A percentile compares a stretch with the other conserved stretches of the same genome.
Evolutionary conservation across 2,113 vertebrate species (phyloP).

Genomic region (cat (Felis catus)): DNA sequence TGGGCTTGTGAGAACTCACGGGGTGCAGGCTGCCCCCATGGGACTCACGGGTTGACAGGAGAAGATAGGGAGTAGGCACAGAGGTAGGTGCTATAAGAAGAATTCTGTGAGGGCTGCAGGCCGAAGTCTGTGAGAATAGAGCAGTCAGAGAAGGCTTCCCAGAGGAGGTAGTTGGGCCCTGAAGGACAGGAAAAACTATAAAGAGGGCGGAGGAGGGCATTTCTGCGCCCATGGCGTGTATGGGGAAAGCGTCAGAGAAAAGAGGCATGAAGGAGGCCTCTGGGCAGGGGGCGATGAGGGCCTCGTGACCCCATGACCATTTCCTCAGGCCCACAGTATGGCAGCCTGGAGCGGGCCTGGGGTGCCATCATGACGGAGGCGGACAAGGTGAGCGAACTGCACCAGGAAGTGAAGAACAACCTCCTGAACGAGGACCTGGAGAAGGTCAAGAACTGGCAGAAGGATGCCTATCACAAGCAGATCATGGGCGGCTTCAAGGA

Average conservation of each 20-base stretch:
- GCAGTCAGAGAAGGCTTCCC: neutral
- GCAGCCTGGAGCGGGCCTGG: constrained; percentile 97
- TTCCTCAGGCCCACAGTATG: constrained; percentile 95
- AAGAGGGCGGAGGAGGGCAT: neutral
- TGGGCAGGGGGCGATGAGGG: too few relatives aligned
- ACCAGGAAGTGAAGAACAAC: constrained; percentile 96
- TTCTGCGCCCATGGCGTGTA: neutral
- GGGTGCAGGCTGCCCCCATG: neutral
- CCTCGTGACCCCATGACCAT: neutral
- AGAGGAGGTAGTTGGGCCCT: neutral
- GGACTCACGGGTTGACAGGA: neutral
- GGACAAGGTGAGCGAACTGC: constrained; percentile 96
- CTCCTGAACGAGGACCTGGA: constrained; percentile 94
- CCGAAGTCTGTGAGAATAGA: neutral
- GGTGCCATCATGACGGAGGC: constrained; percentile 96
- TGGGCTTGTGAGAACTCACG: neutral
- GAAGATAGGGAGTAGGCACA: neutral
- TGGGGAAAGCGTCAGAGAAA: neutral
- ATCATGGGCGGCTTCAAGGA: constrained; percentile 99
- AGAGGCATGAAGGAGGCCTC: fast-evolving
- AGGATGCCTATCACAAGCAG: constrained; percentile 98
- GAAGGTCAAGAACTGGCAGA: constrained; percentile 99
- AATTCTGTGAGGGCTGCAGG: neutral
- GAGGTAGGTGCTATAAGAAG: neutral
- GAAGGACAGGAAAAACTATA: too few relatives aligned